Conservation (phyloP, 2,113 vertebrate species). For the Myrmecobius fasciatus region DNA sequence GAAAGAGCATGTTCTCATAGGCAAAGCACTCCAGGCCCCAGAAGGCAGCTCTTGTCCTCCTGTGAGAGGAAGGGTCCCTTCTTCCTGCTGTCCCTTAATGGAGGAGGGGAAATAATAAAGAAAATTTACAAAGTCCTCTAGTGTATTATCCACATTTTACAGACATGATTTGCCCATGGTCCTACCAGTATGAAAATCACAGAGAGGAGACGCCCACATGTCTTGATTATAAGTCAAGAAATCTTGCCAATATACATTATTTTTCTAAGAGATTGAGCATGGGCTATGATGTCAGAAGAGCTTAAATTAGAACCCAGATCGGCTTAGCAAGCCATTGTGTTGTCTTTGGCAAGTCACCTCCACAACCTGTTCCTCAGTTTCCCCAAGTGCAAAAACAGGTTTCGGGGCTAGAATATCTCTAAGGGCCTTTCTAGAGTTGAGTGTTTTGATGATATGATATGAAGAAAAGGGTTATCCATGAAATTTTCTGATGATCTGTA, state of each 20-base stretch:
- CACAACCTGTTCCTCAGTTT: neutral
- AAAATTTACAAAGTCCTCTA: neutral
- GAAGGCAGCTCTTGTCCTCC: neutral
- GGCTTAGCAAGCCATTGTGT: neutral
- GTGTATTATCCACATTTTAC: neutral
- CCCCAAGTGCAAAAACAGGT: neutral
- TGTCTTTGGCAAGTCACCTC: neutral
- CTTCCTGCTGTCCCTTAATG: neutral
- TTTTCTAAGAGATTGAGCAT: neutral
- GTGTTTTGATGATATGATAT: neutral
- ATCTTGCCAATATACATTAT: neutral
- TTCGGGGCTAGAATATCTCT: neutral
- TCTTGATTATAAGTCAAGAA: neutral
- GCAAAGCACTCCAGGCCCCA: neutral
- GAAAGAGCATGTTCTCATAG: neutral
- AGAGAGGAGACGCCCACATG: neutral
- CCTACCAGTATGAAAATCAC: neutral
- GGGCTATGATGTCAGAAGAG: neutral
- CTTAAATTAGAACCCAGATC: neutral
- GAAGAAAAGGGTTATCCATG: neutral
- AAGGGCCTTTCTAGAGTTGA: neutral
- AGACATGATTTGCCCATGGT: neutral
- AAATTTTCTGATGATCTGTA: neutral
- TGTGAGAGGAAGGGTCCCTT: neutral
- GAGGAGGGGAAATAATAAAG: neutral